These are phyloP conservation scores for Pogonomyrmex californicus DNA, from an alignment of 1,140 invertebrate species.

Conservation along the genomic window DNA sequence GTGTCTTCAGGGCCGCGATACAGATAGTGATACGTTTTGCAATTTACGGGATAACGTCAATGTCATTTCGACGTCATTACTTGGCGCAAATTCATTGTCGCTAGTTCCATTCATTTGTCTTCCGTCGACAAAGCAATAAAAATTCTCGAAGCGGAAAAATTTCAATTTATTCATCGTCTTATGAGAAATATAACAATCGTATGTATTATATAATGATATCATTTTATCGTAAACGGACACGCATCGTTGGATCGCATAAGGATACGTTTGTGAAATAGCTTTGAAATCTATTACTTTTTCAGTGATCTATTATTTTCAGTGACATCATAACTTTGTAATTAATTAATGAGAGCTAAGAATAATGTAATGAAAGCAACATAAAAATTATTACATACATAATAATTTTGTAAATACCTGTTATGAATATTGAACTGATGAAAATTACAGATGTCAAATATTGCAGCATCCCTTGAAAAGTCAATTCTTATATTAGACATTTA, in stretches of 20 bases:
- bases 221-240: conserved; percentile 29
- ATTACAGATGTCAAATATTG: neutral
- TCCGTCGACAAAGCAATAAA: neutral
- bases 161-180: neutral
- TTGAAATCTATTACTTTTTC: neutral
- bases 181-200: neutral
- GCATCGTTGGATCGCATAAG: conserved; percentile 27
- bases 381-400: neutral
- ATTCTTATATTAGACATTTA: neutral
- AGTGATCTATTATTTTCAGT: no score
- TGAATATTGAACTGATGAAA: neutral
- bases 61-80: conserved; percentile 26
- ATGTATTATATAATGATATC: neutral
- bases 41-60: neutral
- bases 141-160: neutral
- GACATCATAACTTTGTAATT: neutral
- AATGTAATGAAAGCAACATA: neutral
- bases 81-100: neutral
- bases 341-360: neutral
- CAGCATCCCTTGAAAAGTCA: neutral
- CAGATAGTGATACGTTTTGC: conserved; percentile 32
- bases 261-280: conserved; percentile 1
- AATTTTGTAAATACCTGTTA: conserved; percentile 8
- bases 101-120: neutral
- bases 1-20: conserved; percentile 33